Percentiles rank a stretch among this genome's conserved stretches.
These are phyloP conservation scores for Gnathonemus longibarbis DNA, from an alignment of 2,113 vertebrate species.

Conservation along the genomic window DNA sequence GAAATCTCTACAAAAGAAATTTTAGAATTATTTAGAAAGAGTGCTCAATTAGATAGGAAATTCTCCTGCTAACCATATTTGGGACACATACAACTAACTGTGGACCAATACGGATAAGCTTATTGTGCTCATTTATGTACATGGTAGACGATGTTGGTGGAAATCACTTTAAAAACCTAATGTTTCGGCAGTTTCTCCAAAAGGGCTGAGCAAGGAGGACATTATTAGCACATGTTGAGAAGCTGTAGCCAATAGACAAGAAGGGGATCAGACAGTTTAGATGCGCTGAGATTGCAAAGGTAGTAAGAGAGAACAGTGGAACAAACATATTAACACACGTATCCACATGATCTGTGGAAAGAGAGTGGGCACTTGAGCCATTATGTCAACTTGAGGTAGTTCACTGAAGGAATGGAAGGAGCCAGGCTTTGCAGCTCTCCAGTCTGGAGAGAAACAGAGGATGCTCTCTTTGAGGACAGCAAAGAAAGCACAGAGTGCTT, in stretches of 20 bases:
- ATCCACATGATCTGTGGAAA: neutral
- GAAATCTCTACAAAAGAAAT: neutral
- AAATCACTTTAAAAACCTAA: slow-evolving; percentile 48
- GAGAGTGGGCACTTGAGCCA: neutral
- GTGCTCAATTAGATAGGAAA: neutral
- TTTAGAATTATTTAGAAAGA: neutral
- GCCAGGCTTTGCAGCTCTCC: neutral
- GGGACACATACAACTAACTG: neutral
- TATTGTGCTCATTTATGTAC: slow-evolving; percentile 34
- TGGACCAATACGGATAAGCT: neutral
- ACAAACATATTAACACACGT: neutral
- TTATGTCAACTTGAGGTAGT: neutral
- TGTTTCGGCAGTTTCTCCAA: slow-evolving; percentile 23
- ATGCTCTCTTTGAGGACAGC: neutral
- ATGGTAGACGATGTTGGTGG: slow-evolving; percentile 21
- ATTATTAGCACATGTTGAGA: slow-evolving; percentile 29
- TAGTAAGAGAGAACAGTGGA: neutral
- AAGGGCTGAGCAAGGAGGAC: slow-evolving; percentile 28
- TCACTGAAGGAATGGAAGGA: neutral
- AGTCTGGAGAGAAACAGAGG: neutral
- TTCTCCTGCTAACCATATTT: neutral
- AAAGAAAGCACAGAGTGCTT: slow-evolving; percentile 9
- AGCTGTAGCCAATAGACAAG: slow-evolving; percentile 23
- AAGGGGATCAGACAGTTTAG: neutral
- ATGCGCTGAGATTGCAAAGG: neutral